Conservation (phyloP, 1,140 invertebrate genomes). For the Tetragonula clypearis region DNA sequence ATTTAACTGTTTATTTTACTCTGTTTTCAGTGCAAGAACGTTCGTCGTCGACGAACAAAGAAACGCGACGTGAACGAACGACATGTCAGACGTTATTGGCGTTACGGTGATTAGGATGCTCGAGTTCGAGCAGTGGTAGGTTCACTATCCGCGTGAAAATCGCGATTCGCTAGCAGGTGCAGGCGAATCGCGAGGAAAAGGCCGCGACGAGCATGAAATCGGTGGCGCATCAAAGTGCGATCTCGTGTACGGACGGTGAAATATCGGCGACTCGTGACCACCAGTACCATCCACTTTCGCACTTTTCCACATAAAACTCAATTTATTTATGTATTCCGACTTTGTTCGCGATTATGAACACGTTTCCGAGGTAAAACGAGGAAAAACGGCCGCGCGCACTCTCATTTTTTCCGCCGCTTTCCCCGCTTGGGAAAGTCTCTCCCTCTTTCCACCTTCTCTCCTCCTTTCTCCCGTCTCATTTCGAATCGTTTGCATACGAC, state of each 20-base stretch:
- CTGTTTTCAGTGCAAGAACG: too few species aligned
- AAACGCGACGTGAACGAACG: neutral
- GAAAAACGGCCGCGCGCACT: conserved; percentile 56
- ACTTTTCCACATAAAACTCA: conserved; percentile 54
- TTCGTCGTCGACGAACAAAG: too few species aligned
- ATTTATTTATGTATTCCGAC: conserved; percentile 73
- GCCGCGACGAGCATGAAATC: conserved; percentile 9
- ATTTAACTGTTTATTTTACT: too few species aligned
- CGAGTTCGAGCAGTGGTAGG: neutral
- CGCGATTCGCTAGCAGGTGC: neutral
- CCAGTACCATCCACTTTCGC: conserved; percentile 45
- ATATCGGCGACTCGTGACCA: neutral
- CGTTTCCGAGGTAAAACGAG: conserved; percentile 50
- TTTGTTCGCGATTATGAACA: conserved; percentile 58
- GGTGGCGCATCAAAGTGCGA: conserved; percentile 65
- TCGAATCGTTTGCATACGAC: too few species aligned
- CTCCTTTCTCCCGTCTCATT: too few species aligned
- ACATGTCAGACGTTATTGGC: neutral
- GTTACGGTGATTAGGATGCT: conserved; percentile 36
- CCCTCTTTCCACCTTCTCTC: neutral
- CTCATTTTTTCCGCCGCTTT: conserved; percentile 70
- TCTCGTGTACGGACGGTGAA: conserved; percentile 44
- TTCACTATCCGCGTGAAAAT: conserved; percentile 46
- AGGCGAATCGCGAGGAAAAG: conserved; percentile 16
- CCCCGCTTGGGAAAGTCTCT: conserved; percentile 70